phyloP scores from a whole-genome alignment of 1,140 invertebrate species.

The Drosophila lini region DNA sequence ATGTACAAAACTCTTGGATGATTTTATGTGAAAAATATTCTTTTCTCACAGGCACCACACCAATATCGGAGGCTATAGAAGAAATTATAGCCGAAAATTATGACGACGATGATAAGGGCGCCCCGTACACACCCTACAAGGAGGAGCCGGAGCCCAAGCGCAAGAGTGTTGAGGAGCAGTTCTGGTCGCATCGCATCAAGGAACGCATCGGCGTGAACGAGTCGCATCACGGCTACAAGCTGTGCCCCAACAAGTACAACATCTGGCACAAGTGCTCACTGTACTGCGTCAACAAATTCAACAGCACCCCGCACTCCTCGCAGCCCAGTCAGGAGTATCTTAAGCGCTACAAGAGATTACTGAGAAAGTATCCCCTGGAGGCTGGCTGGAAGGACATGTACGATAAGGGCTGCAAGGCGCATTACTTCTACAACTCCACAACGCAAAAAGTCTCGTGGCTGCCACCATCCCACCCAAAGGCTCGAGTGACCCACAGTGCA shows the following conservation, averaged over 20 bases:
- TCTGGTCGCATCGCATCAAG: slow-evolving; percentile 86
- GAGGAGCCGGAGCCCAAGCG: slow-evolving; percentile 68
- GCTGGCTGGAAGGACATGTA: slow-evolving; percentile 97
- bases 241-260: slow-evolving; percentile 98
- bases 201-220: slow-evolving; percentile 85
- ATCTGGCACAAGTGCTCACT: slow-evolving; percentile 96
- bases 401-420: slow-evolving; percentile 91
- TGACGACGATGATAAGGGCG: slow-evolving; percentile 85
- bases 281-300: slow-evolving; percentile 96
- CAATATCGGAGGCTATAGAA: slow-evolving; percentile 85
- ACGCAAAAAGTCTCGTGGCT: slow-evolving; percentile 92
- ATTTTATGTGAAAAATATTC: neutral
- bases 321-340: slow-evolving; percentile 91
- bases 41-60: slow-evolving; percentile 19
- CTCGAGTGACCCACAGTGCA: slow-evolving; percentile 91
- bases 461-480: slow-evolving; percentile 95
- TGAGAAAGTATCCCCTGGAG: slow-evolving; percentile 96
- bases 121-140: slow-evolving; percentile 11
- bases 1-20: too few species aligned
- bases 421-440: slow-evolving; percentile 66
- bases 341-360: slow-evolving; percentile 89
- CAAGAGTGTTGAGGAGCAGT: slow-evolving; percentile 69
- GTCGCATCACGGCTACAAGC: slow-evolving; percentile 88
- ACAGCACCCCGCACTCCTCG: slow-evolving; percentile 87
- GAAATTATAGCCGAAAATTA: slow-evolving; percentile 96